Base-by-base conservation (phyloP, 2,797 vertebrate species). In the Pseudopleuronectes americanus region DNA sequence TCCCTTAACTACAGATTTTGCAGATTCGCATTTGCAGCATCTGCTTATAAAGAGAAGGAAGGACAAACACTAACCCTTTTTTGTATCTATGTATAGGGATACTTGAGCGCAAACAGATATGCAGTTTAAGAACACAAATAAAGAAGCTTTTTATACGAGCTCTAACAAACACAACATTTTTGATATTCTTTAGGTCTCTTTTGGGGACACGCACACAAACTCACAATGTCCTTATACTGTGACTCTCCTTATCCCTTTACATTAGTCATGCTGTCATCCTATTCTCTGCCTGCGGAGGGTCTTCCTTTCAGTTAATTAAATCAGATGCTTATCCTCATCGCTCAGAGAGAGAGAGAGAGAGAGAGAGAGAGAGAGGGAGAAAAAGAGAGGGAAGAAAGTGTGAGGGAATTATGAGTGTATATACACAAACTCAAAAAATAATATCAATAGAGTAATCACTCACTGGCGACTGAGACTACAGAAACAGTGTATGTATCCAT, bases 291-390 rank as follows among this genome's bases (percentile, higher is more conserved):
- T 76, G 82, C 16, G 45, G 70, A 79, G 66, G 76, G 78, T 82
- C 82, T 81, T 64, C 71, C 65, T 84, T 66, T 78, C 71, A 76
- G 36, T 83, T 86, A 75, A 87, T 91, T 84, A 80, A 85, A 80
- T 81, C 58, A 10, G 68, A 85, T 77, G 52, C 76, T 80, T 78
- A 68, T 84, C 77, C 53, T 74, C 38, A 8, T 43, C 9, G 58
- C 36, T 26, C 4, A 9, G 24, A 51, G 54, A 51, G 38, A 57
- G 13, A 47, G 10, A 47, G 8, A 3, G 0, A n/a, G n/a, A n/a
- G n/a, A n/a, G 24, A 51, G 24, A 51, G 38, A 54, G 13, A 4
- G 13, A 4, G 1, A 6, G 13, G 7, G 24, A 49, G 54, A 51
- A 38, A 56, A 12, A 47, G 9, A 47, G 7, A 4, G 1, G 4